phyloP scores from a whole-genome alignment of 2,888 invertebrate species.

The Tinea pellionella region DNA sequence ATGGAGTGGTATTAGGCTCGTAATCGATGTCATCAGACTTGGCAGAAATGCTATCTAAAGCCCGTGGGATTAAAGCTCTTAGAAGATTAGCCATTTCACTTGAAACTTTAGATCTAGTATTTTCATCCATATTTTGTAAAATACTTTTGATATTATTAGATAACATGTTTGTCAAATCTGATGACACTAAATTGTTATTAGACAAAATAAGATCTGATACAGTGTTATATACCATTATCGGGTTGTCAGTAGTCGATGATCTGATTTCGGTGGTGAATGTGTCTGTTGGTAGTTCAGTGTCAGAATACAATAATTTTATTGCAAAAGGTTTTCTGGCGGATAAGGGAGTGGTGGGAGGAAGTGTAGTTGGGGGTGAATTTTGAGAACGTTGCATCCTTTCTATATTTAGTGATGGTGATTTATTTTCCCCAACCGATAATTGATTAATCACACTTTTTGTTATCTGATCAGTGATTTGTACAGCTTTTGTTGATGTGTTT shows the following conservation, averaged over 20 bases:
- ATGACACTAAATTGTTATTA: constrained; percentile 58
- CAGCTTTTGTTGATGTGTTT: constrained; percentile 59
- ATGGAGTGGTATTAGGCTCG: constrained; percentile 53
- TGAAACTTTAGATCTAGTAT: constrained; percentile 55
- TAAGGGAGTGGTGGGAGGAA: constrained; percentile 47
- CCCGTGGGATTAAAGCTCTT: constrained; percentile 60
- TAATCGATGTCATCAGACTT: constrained; percentile 42
- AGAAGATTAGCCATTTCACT: constrained; percentile 65
- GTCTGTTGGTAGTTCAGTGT: constrained; percentile 54
- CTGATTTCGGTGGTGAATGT: constrained; percentile 47
- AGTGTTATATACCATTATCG: constrained; percentile 62
- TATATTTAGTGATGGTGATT: constrained; percentile 46
- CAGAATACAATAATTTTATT: constrained; percentile 57
- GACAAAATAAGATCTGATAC: constrained; percentile 60
- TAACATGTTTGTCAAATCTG: constrained; percentile 67
- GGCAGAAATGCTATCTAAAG: constrained; percentile 44
- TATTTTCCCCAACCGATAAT: constrained; percentile 50
- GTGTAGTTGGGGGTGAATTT: constrained; percentile 26
- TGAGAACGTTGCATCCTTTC: constrained; percentile 21
- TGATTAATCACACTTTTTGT: constrained; percentile 63
- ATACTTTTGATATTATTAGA: constrained; percentile 58
- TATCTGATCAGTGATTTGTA: constrained; percentile 55
- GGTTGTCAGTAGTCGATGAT: constrained; percentile 47
- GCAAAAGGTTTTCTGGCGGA: constrained; percentile 63
- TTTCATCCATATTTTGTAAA: constrained; percentile 54